phyloP scores from a whole-genome alignment of 92 coral and sea anemone species.

The Porites rus region DNA sequence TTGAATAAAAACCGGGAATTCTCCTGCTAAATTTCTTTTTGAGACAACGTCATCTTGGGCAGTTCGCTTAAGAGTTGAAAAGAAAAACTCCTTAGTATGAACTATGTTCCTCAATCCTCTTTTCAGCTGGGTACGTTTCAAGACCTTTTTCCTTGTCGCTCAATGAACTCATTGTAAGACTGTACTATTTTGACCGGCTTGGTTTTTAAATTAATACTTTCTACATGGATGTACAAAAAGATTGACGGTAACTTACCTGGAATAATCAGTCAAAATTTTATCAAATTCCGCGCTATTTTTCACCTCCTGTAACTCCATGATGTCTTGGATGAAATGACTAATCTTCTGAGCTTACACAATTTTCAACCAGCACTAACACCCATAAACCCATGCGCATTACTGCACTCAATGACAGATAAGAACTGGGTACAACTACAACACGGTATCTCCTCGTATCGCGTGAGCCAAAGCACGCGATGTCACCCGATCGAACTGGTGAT shows the following conservation, averaged over 20 bases:
- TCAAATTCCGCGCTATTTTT: constrained; percentile 41
- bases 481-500: neutral
- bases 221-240: neutral
- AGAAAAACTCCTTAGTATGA: too few species aligned
- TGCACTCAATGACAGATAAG: neutral
- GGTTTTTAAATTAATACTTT: neutral
- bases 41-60: too few species aligned
- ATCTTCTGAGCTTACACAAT: neutral
- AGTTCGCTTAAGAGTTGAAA: too few species aligned
- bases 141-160: too few species aligned
- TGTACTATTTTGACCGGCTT: neutral
- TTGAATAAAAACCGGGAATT: too few species aligned
- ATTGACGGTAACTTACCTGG: constrained; percentile 44
- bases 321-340: too few species aligned
- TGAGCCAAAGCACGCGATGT: neutral
- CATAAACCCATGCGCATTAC: neutral
- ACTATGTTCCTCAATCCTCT: too few species aligned
- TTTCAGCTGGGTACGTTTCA: too few species aligned
- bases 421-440: neutral
- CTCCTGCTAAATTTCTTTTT: too few species aligned
- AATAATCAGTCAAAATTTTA: constrained; percentile 57
- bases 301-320: constrained; percentile 68
- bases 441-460: neutral
- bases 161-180: too few species aligned
- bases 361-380: neutral